These are phyloP conservation scores for Lontra canadensis DNA, from an alignment of 2,113 vertebrate species.

Conservation along the genomic window DNA sequence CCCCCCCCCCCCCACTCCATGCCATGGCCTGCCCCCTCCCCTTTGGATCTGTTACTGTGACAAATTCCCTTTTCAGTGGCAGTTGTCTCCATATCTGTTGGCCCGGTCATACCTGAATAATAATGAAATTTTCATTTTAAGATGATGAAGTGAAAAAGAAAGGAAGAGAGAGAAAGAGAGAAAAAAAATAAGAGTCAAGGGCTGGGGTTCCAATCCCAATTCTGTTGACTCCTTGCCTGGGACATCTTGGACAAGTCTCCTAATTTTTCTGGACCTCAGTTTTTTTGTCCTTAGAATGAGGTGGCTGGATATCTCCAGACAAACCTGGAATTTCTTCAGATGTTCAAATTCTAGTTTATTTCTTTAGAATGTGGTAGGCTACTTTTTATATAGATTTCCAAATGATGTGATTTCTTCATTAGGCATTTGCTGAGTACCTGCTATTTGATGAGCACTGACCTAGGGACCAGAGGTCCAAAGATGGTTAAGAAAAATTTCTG, in stretches of 20 bases:
- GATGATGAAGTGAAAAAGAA: not conserved
- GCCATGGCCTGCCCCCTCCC: no score
- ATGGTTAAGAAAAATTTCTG: not conserved
- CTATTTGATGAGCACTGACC: not conserved
- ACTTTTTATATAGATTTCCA: not conserved
- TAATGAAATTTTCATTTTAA: not conserved
- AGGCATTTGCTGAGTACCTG: not conserved
- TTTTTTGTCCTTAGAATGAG: not conserved
- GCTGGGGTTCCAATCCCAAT: not conserved
- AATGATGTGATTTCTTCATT: not conserved
- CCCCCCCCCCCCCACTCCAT: no score
- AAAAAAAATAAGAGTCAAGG: not conserved
- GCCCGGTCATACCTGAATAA: not conserved
- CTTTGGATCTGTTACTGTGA: not conserved
- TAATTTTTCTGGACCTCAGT: not conserved
- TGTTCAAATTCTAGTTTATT: not conserved
- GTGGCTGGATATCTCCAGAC: not conserved
- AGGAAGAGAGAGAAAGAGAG: not conserved
- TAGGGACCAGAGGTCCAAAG: not conserved
- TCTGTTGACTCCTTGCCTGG: not conserved
- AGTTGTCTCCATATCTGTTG: not conserved
- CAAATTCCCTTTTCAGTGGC: not conserved
- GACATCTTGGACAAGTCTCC: not conserved
- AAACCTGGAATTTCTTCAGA: not conserved
- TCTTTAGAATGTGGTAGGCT: not conserved